phyloP scores from a whole-genome alignment of 2,888 invertebrate genomes.

The Zaprionus bogoriensis region DNA sequence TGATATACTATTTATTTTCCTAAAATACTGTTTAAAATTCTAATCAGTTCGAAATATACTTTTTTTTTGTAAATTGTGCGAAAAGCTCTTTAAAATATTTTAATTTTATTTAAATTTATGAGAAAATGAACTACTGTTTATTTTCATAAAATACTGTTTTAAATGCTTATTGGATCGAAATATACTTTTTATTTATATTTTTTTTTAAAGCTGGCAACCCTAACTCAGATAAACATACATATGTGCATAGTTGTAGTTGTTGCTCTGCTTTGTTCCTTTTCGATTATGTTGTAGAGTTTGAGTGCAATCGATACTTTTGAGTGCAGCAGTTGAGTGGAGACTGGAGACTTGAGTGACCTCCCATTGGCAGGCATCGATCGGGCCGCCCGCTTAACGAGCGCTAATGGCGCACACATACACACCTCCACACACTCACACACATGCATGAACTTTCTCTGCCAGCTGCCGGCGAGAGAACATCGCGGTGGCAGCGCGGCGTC shows the following conservation, averaged over 20 bases:
- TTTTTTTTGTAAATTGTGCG: no score
- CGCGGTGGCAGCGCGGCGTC: slow-evolving; percentile 5
- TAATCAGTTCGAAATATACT: no score
- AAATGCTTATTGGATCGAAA: no score
- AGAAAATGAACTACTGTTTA: no score
- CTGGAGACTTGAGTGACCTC: slow-evolving; percentile 42
- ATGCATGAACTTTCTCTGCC: slow-evolving; percentile 59
- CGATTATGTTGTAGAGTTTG: slow-evolving; percentile 16
- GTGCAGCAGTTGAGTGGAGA: slow-evolving; percentile 34
- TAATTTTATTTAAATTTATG: no score
- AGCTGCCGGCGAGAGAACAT: slow-evolving; percentile 25
- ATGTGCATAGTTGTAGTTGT: slow-evolving; percentile 8
- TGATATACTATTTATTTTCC: no score
- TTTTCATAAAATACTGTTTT: no score
- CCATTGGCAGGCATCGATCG: slow-evolving; percentile 29
- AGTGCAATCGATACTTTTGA: slow-evolving; percentile 39
- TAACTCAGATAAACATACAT: neutral
- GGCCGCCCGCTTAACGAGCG: slow-evolving; percentile 36
- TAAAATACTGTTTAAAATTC: no score
- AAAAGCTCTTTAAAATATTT: no score
- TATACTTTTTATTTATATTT: no score
- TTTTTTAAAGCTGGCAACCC: no score
- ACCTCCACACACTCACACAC: slow-evolving; percentile 2
- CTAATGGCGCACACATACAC: slow-evolving; percentile 27
- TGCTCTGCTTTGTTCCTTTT: neutral